These are phyloP conservation scores for Hydrotaea diabolus DNA, from an alignment of 2,888 invertebrate species.

Conservation along the genomic window DNA sequence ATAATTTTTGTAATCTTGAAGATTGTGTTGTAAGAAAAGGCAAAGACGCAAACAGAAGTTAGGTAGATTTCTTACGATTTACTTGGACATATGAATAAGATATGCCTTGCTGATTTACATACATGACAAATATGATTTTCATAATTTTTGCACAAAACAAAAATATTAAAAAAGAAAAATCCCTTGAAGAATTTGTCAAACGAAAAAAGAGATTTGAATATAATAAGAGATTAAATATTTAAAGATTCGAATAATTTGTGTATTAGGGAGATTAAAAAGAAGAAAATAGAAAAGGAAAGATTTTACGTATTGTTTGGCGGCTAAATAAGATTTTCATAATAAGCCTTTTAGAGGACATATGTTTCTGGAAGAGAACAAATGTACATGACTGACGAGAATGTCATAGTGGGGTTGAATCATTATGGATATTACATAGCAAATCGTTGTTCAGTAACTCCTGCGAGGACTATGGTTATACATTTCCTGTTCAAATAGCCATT, in stretches of 20 bases:
- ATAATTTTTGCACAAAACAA: not conserved
- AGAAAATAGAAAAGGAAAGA: not conserved
- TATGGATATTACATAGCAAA: too few species aligned
- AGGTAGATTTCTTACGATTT: not conserved
- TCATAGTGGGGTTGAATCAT: too few species aligned
- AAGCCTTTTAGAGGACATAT: too few species aligned
- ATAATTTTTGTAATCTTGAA: slow-evolving; percentile 3
- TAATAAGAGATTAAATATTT: slow-evolving; percentile 17
- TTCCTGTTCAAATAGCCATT: too few species aligned
- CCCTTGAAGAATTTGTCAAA: not conserved
- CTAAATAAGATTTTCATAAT: too few species aligned
- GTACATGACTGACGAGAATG: too few species aligned
- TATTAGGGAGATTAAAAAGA: not conserved
- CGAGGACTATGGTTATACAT: too few species aligned
- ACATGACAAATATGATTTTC: slow-evolving; percentile 9
- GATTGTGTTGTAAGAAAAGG: not conserved
- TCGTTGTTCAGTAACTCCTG: too few species aligned
- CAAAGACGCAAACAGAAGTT: too few species aligned
- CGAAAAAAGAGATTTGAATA: not conserved
- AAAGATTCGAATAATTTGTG: not conserved
- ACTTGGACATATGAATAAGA: not conserved
- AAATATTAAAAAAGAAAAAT: not conserved
- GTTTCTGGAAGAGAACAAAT: too few species aligned
- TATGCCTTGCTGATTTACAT: slow-evolving; percentile 1
- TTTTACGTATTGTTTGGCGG: too few species aligned